Percentiles rank a stretch among this genome's conserved stretches.
These are phyloP conservation scores for Pogoniulus pusillus DNA, from an alignment of 2,797 vertebrate genomes.

Conservation along the genomic window DNA sequence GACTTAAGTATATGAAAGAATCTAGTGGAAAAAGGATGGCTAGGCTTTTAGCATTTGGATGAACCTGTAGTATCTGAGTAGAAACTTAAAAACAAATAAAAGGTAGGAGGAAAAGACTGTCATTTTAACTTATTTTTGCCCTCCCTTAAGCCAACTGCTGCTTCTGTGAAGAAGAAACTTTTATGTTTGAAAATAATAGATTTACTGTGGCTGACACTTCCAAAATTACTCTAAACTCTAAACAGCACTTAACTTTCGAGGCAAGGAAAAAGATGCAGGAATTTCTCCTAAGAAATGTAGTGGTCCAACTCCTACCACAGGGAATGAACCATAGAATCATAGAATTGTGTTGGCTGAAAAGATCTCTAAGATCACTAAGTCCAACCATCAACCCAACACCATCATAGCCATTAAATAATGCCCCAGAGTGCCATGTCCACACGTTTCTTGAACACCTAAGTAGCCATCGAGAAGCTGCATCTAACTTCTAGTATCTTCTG, in stretches of 20 bases:
- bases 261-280: background rate
- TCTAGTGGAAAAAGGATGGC: background rate
- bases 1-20: background rate
- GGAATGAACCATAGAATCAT: background rate
- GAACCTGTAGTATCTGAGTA: constrained; percentile 6
- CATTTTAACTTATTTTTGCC: constrained; percentile 52
- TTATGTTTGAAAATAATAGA: background rate
- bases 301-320: background rate
- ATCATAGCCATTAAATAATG: no score
- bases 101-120: constrained; percentile 47
- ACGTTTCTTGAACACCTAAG: no score
- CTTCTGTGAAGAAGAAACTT: constrained; percentile 31
- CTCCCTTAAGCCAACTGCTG: constrained; percentile 8
- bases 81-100: constrained; percentile 50
- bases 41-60: constrained; percentile 49
- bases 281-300: background rate
- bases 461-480: background rate
- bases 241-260: background rate
- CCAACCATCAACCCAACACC: no score
- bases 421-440: no score
- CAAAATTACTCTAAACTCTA: background rate
- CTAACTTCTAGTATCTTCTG: background rate
- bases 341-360: no score
- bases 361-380: no score
- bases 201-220: background rate